These are phyloP conservation scores for Yponomeuta malinellus DNA, from an alignment of 2,888 invertebrate species.

Conservation along the genomic window DNA sequence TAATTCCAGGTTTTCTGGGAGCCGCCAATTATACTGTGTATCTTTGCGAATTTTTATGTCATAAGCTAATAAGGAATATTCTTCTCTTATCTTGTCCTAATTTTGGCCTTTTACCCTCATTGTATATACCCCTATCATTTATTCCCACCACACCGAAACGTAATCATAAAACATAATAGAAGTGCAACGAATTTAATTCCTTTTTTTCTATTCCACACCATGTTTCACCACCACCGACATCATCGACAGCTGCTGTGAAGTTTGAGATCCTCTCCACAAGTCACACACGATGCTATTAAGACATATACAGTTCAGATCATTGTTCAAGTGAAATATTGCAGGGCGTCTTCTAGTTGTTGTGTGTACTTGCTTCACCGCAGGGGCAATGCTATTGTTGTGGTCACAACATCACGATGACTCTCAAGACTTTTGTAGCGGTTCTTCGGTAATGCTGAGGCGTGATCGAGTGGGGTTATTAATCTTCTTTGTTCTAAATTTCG, in stretches of 20 bases:
- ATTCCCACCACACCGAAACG: too few species aligned
- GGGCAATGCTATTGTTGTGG: slow-evolving; percentile 14
- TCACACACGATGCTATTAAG: slow-evolving; percentile 46
- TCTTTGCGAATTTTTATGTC: too few species aligned
- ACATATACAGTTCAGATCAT: slow-evolving; percentile 44
- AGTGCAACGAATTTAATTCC: too few species aligned
- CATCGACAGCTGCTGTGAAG: slow-evolving; percentile 38
- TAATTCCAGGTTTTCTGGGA: too few species aligned
- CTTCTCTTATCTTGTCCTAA: too few species aligned
- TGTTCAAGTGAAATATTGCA: slow-evolving; percentile 47
- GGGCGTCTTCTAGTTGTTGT: slow-evolving; percentile 32
- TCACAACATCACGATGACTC: slow-evolving; percentile 7
- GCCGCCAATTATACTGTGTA: too few species aligned
- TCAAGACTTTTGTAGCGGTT: slow-evolving; percentile 6
- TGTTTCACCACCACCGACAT: not conserved
- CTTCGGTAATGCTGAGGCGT: not conserved
- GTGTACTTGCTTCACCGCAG: slow-evolving; percentile 17
- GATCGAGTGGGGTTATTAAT: slow-evolving; percentile 10
- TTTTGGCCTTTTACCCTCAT: too few species aligned
- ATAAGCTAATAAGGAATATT: too few species aligned
- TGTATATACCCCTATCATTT: too few species aligned
- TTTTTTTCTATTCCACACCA: not conserved
- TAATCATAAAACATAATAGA: too few species aligned
- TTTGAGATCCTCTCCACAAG: slow-evolving; percentile 48
- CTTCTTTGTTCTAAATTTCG: not conserved